phyloP scores from a whole-genome alignment of 2,888 invertebrate species.

The Limnephilus rhombicus region DNA sequence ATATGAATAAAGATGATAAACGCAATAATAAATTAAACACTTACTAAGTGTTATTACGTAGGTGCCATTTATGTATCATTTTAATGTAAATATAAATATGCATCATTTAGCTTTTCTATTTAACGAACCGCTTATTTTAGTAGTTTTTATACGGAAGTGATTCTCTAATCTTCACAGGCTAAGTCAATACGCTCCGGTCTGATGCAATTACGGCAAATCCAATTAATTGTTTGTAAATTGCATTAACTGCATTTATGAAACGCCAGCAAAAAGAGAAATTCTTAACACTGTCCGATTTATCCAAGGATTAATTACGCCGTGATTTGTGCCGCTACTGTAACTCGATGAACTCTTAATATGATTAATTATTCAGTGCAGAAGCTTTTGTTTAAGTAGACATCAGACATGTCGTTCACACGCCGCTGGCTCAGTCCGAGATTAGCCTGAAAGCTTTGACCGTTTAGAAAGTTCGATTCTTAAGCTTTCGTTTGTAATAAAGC shows the following conservation, averaged over 20 bases:
- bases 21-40: background rate
- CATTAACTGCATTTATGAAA: constrained; percentile 59
- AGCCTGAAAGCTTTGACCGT: background rate
- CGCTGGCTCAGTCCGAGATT: background rate
- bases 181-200: constrained; percentile 41
- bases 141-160: constrained; percentile 46
- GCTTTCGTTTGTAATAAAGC: background rate
- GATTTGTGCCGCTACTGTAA: constrained; percentile 11
- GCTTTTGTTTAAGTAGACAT: background rate
- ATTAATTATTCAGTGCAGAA: background rate
- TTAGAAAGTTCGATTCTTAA: background rate
- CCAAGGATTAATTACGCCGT: constrained; percentile 36
- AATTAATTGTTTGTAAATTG: constrained; percentile 65
- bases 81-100: background rate
- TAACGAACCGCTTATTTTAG: background rate
- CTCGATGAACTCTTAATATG: constrained; percentile 13
- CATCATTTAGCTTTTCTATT: constrained; percentile 12
- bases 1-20: background rate
- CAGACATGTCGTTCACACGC: background rate
- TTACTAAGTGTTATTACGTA: background rate
- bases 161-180: constrained; percentile 47
- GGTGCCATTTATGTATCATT: background rate
- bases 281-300: constrained; percentile 38
- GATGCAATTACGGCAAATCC: constrained; percentile 60
- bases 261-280: constrained; percentile 35